phyloP scores from a whole-genome alignment of 1,140 invertebrate genomes.

The Homarus americanus region DNA sequence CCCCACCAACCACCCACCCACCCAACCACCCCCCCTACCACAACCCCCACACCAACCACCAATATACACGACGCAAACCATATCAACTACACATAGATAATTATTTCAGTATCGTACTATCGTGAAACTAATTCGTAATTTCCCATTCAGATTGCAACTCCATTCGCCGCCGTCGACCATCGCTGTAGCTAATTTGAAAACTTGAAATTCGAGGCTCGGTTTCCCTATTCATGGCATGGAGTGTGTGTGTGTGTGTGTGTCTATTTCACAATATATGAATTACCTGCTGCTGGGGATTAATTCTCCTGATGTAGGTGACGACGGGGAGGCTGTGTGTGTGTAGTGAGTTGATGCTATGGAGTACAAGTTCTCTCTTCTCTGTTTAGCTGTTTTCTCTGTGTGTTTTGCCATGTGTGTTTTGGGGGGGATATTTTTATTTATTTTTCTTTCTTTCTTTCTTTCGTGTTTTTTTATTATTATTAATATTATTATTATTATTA shows the following conservation, averaged over 20 bases:
- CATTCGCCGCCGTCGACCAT: not conserved
- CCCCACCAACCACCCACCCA: too few relatives aligned
- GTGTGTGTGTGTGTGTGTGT: too few relatives aligned
- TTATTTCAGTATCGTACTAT: not conserved
- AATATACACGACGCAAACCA: too few relatives aligned
- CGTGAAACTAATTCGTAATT: constrained; percentile 9
- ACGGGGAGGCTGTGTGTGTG: too few relatives aligned
- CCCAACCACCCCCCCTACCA: not conserved
- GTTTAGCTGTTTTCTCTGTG: too few relatives aligned
- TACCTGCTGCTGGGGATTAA: not conserved
- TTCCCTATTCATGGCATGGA: not conserved
- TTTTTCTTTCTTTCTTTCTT: too few relatives aligned
- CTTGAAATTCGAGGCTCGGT: not conserved
- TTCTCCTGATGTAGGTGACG: not conserved
- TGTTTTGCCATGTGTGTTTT: too few relatives aligned
- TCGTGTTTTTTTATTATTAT: too few relatives aligned
- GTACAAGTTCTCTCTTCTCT: too few relatives aligned
- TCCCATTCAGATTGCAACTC: not conserved
- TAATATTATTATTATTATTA: too few relatives aligned
- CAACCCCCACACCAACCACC: not conserved
- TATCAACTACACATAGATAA: not conserved
- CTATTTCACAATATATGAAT: not conserved
- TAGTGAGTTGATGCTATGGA: too few relatives aligned
- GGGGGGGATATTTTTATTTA: too few relatives aligned
- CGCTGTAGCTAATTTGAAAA: not conserved